Conservation (phyloP, 2,888 invertebrate species). For the Himalopsyche kuldschensis region DNA sequence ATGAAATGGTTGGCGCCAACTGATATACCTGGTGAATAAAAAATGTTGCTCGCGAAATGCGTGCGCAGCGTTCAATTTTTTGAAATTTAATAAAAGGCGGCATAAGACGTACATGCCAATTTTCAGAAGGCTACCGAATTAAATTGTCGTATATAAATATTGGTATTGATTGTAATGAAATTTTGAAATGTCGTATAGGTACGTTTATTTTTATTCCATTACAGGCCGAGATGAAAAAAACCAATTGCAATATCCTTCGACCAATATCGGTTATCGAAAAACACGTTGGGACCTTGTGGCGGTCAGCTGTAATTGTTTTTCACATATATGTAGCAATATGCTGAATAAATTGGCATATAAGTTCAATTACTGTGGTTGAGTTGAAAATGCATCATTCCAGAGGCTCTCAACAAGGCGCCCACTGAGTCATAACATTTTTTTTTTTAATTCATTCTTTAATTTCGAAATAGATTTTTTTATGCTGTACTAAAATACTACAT, state of each 20-base stretch:
- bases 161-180: neutral
- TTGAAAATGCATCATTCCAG: too few relatives aligned
- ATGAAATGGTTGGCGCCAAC: neutral
- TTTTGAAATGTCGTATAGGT: neutral
- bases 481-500: too few relatives aligned
- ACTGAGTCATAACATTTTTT: too few relatives aligned
- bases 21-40: neutral
- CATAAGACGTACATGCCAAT: neutral
- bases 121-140: conserved; percentile 16
- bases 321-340: neutral
- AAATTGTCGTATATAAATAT: neutral
- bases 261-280: neutral
- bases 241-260: neutral
- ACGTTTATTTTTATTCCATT: neutral
- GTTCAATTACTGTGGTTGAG: too few relatives aligned
- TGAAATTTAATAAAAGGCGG: conserved; percentile 6
- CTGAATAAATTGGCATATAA: neutral
- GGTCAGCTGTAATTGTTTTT: neutral
- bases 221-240: neutral
- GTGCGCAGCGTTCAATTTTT: neutral
- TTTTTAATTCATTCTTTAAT: too few relatives aligned
- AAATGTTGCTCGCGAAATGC: neutral
- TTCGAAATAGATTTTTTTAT: too few relatives aligned
- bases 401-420: too few relatives aligned
- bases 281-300: neutral